Conservation (phyloP, 2,113 vertebrate genomes). For the Amphiprion ocellaris region DNA sequence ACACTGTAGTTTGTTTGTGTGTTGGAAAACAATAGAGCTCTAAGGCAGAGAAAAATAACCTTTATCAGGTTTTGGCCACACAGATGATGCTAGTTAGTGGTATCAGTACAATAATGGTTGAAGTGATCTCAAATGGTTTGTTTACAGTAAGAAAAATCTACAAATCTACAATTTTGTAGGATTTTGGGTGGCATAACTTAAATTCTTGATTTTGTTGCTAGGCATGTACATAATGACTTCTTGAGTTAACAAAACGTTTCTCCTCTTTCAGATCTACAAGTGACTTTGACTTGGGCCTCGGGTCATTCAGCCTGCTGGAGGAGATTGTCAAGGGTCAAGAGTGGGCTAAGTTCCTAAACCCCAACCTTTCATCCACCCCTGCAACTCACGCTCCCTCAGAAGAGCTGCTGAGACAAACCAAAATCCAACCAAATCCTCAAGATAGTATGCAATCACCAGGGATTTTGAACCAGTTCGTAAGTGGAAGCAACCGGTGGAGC, state of each 20-base stretch:
- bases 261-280: constrained; percentile 49
- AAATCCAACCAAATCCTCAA: constrained; percentile 8
- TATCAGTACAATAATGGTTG: background rate
- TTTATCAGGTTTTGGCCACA: background rate
- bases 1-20: background rate
- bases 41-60: background rate
- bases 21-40: background rate
- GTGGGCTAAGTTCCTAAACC: constrained; percentile 80
- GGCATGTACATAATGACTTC: too few species aligned
- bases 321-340: constrained; percentile 81
- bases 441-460: constrained; percentile 6
- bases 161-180: too few species aligned
- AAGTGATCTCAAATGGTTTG: background rate
- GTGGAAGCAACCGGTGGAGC: constrained; percentile 31
- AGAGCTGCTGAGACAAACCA: constrained; percentile 4
- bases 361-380: constrained; percentile 7
- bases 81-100: too few species aligned
- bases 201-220: background rate
- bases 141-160: background rate
- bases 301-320: constrained; percentile 81
- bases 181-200: background rate
- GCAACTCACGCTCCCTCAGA: constrained; percentile 39
- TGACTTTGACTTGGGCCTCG: constrained; percentile 76
- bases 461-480: constrained; percentile 21
- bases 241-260: background rate